phyloP scores from a whole-genome alignment of 1,140 invertebrate species.

The Cydia amplana region DNA sequence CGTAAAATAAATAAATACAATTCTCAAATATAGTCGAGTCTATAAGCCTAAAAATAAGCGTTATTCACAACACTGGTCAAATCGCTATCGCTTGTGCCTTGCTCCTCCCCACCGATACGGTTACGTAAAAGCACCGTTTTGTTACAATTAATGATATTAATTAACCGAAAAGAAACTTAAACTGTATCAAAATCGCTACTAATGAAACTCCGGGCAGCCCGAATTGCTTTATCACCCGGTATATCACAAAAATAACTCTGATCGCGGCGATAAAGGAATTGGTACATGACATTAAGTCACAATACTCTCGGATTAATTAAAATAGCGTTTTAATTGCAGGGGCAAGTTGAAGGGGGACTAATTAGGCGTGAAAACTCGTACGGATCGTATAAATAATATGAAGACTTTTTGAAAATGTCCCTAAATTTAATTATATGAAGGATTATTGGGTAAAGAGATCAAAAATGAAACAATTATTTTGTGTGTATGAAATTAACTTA shows the following conservation, averaged over 20 bases:
- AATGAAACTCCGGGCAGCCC: slow-evolving; percentile 43
- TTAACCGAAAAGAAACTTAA: slow-evolving; percentile 57
- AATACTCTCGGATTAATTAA: slow-evolving; percentile 25
- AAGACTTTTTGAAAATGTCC: not conserved
- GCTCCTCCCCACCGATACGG: slow-evolving; percentile 40
- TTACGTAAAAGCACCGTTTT: slow-evolving; percentile 56
- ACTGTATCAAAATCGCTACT: slow-evolving; percentile 53
- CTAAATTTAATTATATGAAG: too few species aligned
- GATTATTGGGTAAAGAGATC: too few species aligned
- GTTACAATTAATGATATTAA: slow-evolving; percentile 67
- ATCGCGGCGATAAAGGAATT: slow-evolving; percentile 36
- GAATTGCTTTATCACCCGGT: slow-evolving; percentile 6
- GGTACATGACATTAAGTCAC: slow-evolving; percentile 29
- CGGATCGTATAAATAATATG: not conserved
- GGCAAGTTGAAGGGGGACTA: not conserved
- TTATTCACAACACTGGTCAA: too few species aligned
- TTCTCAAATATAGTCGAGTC: too few species aligned
- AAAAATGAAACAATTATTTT: too few species aligned
- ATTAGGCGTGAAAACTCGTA: slow-evolving; percentile 45
- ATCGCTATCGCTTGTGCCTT: slow-evolving; percentile 40
- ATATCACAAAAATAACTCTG: slow-evolving; percentile 29
- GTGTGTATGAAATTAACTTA: too few species aligned
- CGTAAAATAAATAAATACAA: too few species aligned
- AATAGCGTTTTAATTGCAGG: slow-evolving; percentile 15
- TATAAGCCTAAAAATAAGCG: too few species aligned